Evolutionary conservation across 2,888 invertebrate genomes (phyloP), one percentile per base, ranked within the genome.

Genomic region (Criorhina ranunculi): DNA sequence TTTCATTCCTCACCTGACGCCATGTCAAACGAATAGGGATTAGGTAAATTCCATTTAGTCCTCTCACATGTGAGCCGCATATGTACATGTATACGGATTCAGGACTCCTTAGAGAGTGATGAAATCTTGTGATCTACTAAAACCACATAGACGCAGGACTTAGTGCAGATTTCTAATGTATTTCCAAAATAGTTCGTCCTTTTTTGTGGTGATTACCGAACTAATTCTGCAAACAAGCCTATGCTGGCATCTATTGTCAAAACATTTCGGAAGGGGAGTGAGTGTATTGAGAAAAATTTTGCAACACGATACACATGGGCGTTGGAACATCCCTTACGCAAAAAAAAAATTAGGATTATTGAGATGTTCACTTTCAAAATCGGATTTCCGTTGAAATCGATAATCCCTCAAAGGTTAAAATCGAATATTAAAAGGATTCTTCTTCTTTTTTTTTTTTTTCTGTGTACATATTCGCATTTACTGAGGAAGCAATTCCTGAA

Each of bases 341-440:
- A 37, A 67, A 29, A 64, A 67, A 67, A 73, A 44, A 53, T 46
- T 60, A 57, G 72, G 86, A 86, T 86, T 86, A 86, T 86, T 76
- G 62, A 62, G 81, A 86, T 86, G 86, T 86, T 86, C 86, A 86
- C 81, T 86, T 86, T 86, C 81, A 81, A 81, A 86, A 86, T 86
- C 86, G 76, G 86, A 86, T 86, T 86, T 72, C 44, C 66, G 42
- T 44, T 81, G 70, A 67, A 86, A 86, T 86, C 86, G 72, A 86
- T 86, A 86, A 86, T 86, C 81, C 66, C 55, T 86, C 76, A 86
- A 86, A 86, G 86, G 81, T 81, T 81, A 72, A 86, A 81, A 86
- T 81, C 76, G 86, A 86, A 81, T 81, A 81, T 77, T 62, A 60
- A 57, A 81, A 66, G 76, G 33, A 31, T 69, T 72, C 60, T 77